Conservation (phyloP, 2,797 vertebrate species). For the Spinus pinus region DNA sequence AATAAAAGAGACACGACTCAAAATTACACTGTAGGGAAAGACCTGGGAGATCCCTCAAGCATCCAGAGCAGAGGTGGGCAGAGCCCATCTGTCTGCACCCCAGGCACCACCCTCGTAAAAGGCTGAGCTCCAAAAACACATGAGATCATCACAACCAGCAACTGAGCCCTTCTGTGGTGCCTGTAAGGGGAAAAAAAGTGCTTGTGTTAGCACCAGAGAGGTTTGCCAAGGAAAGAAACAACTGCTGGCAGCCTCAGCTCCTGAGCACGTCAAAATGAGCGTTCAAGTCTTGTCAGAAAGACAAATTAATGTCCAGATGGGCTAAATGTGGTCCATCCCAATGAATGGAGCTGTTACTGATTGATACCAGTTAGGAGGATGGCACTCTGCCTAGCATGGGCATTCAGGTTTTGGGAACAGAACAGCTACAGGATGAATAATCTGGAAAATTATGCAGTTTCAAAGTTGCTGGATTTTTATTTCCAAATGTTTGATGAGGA, state of each 20-base stretch:
- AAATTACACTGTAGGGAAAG: background rate
- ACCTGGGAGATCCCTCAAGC: background rate
- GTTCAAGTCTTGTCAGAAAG: conserved; percentile 16
- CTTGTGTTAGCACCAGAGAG: conserved; percentile 1
- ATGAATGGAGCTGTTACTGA: conserved; percentile 13
- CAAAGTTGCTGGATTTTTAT: background rate
- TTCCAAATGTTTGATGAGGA: background rate
- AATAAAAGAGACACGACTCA: background rate
- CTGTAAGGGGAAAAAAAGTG: background rate
- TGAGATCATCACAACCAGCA: conserved; percentile 17
- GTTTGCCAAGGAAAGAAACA: conserved; percentile 50
- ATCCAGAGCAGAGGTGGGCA: background rate
- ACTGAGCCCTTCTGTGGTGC: background rate
- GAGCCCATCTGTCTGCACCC: background rate
- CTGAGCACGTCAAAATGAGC: conserved; percentile 21
- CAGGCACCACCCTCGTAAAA: background rate
- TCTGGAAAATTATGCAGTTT: background rate
- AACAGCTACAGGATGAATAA: background rate
- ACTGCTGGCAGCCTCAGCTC: conserved; percentile 37
- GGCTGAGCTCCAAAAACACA: background rate
- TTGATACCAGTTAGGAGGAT: background rate
- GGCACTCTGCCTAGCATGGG: background rate
- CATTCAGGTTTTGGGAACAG: background rate
- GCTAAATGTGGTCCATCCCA: background rate
- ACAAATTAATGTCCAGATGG: conserved; percentile 44